These are phyloP conservation scores for Styela clava DNA, from an alignment of 23 tunicate species.

Conservation along the genomic window DNA sequence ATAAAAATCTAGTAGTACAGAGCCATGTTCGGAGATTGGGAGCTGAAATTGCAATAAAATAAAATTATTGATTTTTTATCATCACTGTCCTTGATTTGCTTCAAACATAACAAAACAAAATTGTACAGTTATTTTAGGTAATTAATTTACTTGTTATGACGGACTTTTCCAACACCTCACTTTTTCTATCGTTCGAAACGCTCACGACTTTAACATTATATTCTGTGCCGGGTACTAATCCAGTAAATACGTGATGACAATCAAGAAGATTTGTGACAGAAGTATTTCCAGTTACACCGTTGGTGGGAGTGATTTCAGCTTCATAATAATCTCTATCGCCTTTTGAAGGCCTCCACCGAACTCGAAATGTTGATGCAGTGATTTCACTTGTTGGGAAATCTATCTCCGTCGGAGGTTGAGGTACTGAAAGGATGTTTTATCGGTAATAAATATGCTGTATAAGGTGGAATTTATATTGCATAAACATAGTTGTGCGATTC, in stretches of 20 bases:
- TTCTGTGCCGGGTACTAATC: constrained; percentile 58
- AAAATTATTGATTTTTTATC: too few species aligned
- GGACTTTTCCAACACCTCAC: constrained; percentile 45
- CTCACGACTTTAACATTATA: constrained; percentile 47
- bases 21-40: too few species aligned
- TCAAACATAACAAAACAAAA: too few species aligned
- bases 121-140: too few species aligned
- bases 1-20: too few species aligned
- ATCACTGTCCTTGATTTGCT: too few species aligned
- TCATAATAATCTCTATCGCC: constrained; percentile 56
- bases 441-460: background rate
- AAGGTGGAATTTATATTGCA: background rate
- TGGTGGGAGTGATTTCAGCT: constrained; percentile 35
- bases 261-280: constrained; percentile 18
- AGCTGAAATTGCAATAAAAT: too few species aligned
- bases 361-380: constrained; percentile 36
- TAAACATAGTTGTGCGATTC: too few species aligned
- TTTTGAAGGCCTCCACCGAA: constrained; percentile 56
- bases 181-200: constrained; percentile 50
- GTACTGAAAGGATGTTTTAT: constrained; percentile 36
- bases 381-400: constrained; percentile 22
- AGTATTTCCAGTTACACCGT: constrained; percentile 40
- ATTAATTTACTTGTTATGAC: constrained; percentile 60
- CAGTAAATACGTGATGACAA: constrained; percentile 32
- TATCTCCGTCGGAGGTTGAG: constrained; percentile 56